A percentile compares a stretch with the other conserved stretches of the same genome.
phyloP scores from a whole-genome alignment of 2,797 vertebrate genomes.

The Sebastes kiyomatsui region DNA sequence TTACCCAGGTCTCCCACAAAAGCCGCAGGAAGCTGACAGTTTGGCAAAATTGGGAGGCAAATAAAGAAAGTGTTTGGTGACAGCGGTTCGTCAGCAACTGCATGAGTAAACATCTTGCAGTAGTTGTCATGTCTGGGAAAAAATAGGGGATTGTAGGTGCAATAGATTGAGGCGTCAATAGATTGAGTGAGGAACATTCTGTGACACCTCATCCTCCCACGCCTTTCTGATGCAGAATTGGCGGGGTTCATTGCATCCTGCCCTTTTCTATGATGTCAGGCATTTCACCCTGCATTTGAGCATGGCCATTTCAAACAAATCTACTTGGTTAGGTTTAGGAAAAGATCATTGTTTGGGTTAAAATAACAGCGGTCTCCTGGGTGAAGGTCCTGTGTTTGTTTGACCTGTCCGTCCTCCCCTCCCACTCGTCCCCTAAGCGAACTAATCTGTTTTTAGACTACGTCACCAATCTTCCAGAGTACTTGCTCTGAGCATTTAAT shows the following conservation, averaged over 20 bases:
- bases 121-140: conserved; percentile 6
- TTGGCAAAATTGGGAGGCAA: conserved; percentile 31
- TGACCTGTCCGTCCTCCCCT: not conserved
- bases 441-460: not conserved
- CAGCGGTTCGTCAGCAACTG: conserved; percentile 14
- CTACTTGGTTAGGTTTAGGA: not conserved
- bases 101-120: conserved; percentile 24
- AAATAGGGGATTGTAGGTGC: not conserved
- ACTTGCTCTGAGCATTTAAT: not conserved
- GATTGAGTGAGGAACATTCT: not conserved
- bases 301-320: not conserved
- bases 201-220: not conserved
- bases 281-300: not conserved
- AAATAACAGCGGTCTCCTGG: not conserved
- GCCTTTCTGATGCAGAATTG: not conserved
- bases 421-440: not conserved
- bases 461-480: not conserved
- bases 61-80: conserved; percentile 29
- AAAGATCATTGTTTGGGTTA: not conserved
- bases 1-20: conserved; percentile 21
- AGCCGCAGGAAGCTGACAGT: conserved; percentile 31
- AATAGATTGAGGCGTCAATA: not conserved
- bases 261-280: not conserved
- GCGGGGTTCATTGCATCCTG: not conserved
- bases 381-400: not conserved